Percentiles rank a stretch among this genome's conserved stretches.
phyloP scores from a whole-genome alignment of 2,113 vertebrate genomes.

The Baryphthengus martii region DNA sequence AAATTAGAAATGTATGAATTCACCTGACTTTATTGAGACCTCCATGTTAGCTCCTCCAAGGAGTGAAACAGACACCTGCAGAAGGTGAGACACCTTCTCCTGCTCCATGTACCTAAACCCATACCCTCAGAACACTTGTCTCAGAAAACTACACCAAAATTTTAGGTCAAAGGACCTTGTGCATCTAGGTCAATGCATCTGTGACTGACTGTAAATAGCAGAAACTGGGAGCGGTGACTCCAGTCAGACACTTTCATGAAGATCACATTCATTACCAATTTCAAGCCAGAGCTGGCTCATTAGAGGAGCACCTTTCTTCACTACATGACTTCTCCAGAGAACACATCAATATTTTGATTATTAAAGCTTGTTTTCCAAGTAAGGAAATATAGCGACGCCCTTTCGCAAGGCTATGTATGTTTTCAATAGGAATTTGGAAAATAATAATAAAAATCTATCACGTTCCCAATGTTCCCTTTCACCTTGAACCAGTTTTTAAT shows the following conservation, averaged over 20 bases:
- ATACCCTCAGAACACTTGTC: background rate
- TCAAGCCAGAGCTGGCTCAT: background rate
- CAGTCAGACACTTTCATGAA: background rate
- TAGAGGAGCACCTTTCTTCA: background rate
- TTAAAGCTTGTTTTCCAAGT: background rate
- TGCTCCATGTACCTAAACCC: background rate
- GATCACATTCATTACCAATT: background rate
- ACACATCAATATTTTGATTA: background rate
- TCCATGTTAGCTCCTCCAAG: background rate
- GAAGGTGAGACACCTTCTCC: background rate
- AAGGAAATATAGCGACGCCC: background rate
- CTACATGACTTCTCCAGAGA: background rate
- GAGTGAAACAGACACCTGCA: background rate
- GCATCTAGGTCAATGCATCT: background rate
- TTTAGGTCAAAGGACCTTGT: background rate
- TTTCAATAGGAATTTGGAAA: background rate
- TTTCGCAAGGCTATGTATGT: background rate
- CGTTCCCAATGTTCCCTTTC: background rate
- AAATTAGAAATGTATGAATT: background rate
- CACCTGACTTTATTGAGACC: background rate
- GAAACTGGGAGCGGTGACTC: background rate
- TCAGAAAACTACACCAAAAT: background rate
- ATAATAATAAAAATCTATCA: background rate
- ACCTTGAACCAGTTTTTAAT: background rate
- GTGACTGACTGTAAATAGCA: fast-evolving